Percentiles rank a stretch among this genome's conserved stretches.
Evolutionary conservation across 2,113 vertebrate species (phyloP).

Genomic region (Amphiprion ocellaris): DNA sequence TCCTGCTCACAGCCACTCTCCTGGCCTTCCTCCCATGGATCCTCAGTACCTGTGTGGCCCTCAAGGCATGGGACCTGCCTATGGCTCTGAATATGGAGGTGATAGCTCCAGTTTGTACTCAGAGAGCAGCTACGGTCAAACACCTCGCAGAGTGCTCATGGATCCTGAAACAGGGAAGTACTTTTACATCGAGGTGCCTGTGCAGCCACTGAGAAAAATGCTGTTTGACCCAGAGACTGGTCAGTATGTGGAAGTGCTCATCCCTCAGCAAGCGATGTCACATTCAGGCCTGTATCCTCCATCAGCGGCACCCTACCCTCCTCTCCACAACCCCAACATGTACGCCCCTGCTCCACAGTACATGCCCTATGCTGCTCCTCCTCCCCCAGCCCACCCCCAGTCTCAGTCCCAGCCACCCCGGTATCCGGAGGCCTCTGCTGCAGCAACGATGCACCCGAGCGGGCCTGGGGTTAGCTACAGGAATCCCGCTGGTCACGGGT

Average conservation of each 20-base stretch:
- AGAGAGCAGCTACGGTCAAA: conserved; percentile 74
- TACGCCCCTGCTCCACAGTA: conserved; percentile 86
- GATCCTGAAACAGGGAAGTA: conserved; percentile 95
- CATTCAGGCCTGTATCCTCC: conserved; percentile 88
- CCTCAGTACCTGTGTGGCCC: conserved; percentile 82
- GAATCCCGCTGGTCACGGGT: conserved; percentile 75
- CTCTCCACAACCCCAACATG: conserved; percentile 83
- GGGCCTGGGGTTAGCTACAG: conserved; percentile 72
- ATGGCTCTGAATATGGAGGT: conserved; percentile 81
- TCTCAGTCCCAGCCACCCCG: conserved; percentile 73
- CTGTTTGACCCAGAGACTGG: conserved; percentile 95
- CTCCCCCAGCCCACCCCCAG: conserved; percentile 81
- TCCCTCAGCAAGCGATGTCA: conserved; percentile 87
- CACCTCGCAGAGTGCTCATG: conserved; percentile 88
- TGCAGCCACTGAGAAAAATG: conserved; percentile 91
- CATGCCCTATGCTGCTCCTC: conserved; percentile 83
- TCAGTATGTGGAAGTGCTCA: conserved; percentile 94
- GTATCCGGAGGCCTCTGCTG: conserved; percentile 78
- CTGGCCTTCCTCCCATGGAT: conserved; percentile 78
- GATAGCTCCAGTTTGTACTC: conserved; percentile 82
- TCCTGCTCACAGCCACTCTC: conserved; percentile 76
- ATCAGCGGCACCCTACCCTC: conserved; percentile 84
- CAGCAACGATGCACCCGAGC: conserved; percentile 74
- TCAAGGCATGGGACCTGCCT: conserved; percentile 76
- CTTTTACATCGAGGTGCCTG: conserved; percentile 91